Conservation (phyloP, 2,113 vertebrate species). For the Myiozetetes cayanensis region DNA sequence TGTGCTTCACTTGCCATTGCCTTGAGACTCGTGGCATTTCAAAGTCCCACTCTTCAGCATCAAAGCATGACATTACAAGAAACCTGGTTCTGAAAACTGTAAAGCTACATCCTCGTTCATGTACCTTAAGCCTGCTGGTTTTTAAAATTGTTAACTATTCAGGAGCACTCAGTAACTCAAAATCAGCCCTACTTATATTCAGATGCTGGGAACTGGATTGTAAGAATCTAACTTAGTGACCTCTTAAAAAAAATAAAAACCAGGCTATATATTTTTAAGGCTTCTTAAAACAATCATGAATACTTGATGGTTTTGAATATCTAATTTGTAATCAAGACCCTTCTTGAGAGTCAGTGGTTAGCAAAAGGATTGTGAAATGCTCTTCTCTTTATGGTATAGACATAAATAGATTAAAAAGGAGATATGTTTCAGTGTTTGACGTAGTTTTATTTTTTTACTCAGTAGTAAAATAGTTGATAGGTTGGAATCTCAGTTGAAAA, state of each 20-base stretch:
- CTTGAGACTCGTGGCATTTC: neutral
- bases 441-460: neutral
- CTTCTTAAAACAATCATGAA: neutral
- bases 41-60: neutral
- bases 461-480: neutral
- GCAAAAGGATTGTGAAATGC: neutral
- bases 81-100: neutral
- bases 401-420: neutral
- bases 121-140: neutral
- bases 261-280: neutral
- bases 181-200: neutral
- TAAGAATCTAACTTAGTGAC: neutral
- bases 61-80: neutral
- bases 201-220: neutral
- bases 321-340: neutral
- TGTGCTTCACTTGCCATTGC: neutral
- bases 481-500: conserved; percentile 13
- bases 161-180: neutral
- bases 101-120: neutral
- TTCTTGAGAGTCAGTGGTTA: neutral
- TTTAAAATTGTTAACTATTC: neutral
- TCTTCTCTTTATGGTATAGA: neutral
- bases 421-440: neutral
- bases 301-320: neutral
- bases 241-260: neutral